These are phyloP conservation scores for Phoenicopterus ruber DNA, from an alignment of 2,113 vertebrate species.

Conservation along the genomic window DNA sequence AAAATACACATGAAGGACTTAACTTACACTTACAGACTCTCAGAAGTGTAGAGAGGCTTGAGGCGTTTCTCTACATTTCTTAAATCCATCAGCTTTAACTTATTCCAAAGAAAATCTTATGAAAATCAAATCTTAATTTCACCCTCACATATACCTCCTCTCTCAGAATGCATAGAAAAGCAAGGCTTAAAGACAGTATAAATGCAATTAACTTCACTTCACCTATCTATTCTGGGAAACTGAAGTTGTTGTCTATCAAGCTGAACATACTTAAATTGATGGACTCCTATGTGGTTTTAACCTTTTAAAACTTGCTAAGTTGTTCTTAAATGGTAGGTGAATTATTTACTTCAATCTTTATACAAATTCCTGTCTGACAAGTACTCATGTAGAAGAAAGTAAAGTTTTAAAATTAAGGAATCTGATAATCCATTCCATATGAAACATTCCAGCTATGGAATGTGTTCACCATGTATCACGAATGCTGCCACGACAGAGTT, in stretches of 20 bases:
- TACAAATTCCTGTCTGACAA: not conserved
- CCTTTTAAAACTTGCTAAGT: not conserved
- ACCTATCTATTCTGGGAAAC: not conserved
- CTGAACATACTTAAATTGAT: not conserved
- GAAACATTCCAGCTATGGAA: not conserved
- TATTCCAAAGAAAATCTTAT: not conserved
- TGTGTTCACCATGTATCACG: rapidly evolving
- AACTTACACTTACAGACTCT: not conserved
- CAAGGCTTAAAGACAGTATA: not conserved
- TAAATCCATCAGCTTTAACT: not conserved
- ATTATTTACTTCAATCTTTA: not conserved
- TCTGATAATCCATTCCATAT: not conserved
- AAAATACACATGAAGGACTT: not conserved
- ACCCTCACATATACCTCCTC: not conserved
- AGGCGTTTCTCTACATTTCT: not conserved
- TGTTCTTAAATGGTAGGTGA: not conserved
- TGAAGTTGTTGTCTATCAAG: not conserved
- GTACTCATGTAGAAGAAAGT: not conserved
- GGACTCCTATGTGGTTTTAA: not conserved
- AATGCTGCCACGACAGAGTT: not conserved
- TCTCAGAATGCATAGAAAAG: not conserved
- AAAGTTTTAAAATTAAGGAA: not conserved
- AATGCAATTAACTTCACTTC: not conserved
- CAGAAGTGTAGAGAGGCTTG: not conserved
- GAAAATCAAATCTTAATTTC: not conserved